These are phyloP conservation scores for Oxyura jamaicensis DNA, from an alignment of 2,113 vertebrate genomes.

Conservation along the genomic window DNA sequence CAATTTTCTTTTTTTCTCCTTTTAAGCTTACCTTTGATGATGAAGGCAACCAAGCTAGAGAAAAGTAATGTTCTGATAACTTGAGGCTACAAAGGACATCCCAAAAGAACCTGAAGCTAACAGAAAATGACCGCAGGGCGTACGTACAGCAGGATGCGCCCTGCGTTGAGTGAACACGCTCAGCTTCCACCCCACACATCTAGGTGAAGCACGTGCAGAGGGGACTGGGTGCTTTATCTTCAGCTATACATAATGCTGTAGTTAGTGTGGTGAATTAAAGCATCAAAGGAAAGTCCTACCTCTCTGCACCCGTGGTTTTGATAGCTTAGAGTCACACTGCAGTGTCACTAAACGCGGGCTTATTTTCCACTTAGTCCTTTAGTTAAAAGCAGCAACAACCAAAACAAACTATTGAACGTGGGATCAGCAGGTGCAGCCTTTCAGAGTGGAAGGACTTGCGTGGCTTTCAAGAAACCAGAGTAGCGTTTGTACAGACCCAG, in stretches of 20 bases:
- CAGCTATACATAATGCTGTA: background rate
- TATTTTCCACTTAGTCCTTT: background rate
- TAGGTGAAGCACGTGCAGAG: background rate
- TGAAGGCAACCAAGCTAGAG: background rate
- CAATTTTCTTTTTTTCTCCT: background rate
- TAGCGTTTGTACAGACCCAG: background rate
- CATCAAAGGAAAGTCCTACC: background rate
- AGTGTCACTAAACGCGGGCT: background rate
- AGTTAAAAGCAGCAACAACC: background rate
- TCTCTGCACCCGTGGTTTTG: background rate
- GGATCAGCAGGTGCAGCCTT: background rate
- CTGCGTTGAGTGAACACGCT: background rate
- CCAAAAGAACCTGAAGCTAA: background rate
- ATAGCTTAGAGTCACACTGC: background rate
- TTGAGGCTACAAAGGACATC: background rate
- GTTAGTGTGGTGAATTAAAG: background rate
- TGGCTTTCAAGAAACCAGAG: background rate
- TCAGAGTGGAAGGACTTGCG: background rate
- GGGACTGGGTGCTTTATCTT: background rate
- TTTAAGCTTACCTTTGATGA: background rate
- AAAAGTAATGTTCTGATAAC: background rate
- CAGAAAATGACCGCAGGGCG: background rate
- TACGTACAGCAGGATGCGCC: no score
- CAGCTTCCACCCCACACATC: no score
- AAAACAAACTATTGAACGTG: background rate